phyloP scores from a whole-genome alignment of 2,797 vertebrate genomes.

The Hypotaenidia okinawae region DNA sequence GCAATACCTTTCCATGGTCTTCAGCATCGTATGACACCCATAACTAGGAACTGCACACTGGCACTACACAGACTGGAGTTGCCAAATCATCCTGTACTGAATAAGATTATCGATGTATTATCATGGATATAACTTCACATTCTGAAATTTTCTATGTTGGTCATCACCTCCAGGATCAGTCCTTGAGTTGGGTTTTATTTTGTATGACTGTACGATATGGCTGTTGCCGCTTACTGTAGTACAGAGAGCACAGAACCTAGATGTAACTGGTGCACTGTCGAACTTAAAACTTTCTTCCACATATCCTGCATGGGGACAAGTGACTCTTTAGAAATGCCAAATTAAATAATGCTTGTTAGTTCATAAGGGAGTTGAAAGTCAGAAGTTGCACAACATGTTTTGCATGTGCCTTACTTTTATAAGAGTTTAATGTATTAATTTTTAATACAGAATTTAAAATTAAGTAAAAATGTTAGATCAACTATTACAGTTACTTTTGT shows the following conservation, averaged over 20 bases:
- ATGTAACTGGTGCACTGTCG: slow-evolving; percentile 26
- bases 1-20: slow-evolving; percentile 98
- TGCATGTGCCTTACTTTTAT: slow-evolving; percentile 80
- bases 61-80: slow-evolving; percentile 56
- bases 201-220: not conserved
- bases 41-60: not conserved
- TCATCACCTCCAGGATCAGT: slow-evolving; percentile 8
- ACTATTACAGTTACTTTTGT: not conserved
- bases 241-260: slow-evolving; percentile 31
- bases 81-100: slow-evolving; percentile 62
- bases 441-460: slow-evolving; percentile 61
- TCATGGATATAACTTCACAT: slow-evolving; percentile 35
- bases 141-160: slow-evolving; percentile 40
- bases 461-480: slow-evolving; percentile 45
- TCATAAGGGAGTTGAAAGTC: slow-evolving; percentile 34
- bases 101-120: not conserved
- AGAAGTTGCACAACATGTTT: slow-evolving; percentile 71
- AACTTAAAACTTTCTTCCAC: slow-evolving; percentile 23
- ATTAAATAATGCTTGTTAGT: slow-evolving; percentile 57
- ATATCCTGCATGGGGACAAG: slow-evolving; percentile 62
- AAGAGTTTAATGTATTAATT: slow-evolving; percentile 63
- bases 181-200: slow-evolving; percentile 22
- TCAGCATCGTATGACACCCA: slow-evolving; percentile 88
- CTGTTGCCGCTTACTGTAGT: not conserved
- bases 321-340: slow-evolving; percentile 57